Conservation (phyloP, 1,140 invertebrate genomes). For the Teleogryllus occipitalis region DNA sequence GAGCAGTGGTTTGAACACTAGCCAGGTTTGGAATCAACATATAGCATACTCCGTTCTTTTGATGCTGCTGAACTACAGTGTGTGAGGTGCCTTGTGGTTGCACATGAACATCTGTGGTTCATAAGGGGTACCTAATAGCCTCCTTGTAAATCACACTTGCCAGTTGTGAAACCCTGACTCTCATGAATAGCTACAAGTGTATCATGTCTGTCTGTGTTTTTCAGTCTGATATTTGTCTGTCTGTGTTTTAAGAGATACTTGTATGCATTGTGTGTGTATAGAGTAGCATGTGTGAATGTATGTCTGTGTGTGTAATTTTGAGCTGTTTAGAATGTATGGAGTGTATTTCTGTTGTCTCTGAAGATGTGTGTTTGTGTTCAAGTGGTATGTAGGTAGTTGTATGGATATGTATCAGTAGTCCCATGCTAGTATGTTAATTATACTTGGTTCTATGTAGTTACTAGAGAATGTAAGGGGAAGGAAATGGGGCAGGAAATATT, state of each 20-base stretch:
- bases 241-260: background rate
- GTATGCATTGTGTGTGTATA: background rate
- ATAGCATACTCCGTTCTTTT: background rate
- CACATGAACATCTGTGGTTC: background rate
- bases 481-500: background rate
- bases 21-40: background rate
- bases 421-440: background rate
- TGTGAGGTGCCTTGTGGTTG: background rate
- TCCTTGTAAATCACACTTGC: background rate
- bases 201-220: background rate
- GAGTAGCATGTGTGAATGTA: background rate
- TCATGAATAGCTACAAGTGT: background rate
- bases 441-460: conserved; percentile 5
- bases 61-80: background rate
- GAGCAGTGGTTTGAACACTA: background rate
- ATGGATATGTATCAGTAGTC: background rate
- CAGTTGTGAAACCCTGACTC: background rate
- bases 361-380: background rate
- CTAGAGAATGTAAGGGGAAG: conserved; percentile 1
- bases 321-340: too few species aligned
- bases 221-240: background rate
- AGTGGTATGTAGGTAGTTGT: background rate
- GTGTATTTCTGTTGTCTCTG: background rate
- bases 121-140: background rate
- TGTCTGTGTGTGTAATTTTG: background rate